Evolutionary conservation across 2,113 vertebrate species (phyloP).

Genomic region (Morphnarchus princeps): DNA sequence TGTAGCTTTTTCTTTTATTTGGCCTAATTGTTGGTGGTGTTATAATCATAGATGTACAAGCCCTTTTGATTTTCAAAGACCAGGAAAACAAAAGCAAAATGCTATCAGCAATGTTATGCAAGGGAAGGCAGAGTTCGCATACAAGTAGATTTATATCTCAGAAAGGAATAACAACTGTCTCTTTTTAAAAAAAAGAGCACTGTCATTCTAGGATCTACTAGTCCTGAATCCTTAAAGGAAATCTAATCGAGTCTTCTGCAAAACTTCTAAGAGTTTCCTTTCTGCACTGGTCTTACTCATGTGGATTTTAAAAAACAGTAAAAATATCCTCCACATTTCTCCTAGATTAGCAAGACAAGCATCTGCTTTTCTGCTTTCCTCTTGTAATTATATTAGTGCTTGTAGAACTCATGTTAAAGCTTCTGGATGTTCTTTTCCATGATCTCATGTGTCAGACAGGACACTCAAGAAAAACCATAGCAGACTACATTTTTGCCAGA

Average conservation of each 20-base stretch:
- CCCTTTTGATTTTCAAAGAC: background rate
- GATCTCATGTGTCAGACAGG: background rate
- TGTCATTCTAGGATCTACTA: background rate
- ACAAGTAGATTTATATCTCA: background rate
- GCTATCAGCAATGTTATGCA: background rate
- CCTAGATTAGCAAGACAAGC: background rate
- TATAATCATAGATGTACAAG: background rate
- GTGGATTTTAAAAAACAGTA: background rate
- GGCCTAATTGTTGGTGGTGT: background rate
- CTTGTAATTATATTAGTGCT: background rate
- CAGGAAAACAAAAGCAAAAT: background rate
- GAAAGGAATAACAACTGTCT: accelerated
- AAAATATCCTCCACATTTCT: background rate
- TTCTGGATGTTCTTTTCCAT: background rate
- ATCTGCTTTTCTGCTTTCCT: background rate
- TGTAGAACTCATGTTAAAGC: background rate
- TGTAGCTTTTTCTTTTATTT: background rate
- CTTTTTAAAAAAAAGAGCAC: background rate
- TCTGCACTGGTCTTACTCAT: background rate
- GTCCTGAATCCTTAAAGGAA: background rate
- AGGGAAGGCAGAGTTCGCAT: background rate
- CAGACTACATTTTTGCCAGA: background rate
- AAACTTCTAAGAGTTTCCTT: background rate
- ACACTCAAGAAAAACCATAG: background rate
- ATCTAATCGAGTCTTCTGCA: background rate